Evolutionary conservation across 2,888 invertebrate species (phyloP), one percentile per base, ranked within the genome.

Genomic region (Drosophila merina): DNA sequence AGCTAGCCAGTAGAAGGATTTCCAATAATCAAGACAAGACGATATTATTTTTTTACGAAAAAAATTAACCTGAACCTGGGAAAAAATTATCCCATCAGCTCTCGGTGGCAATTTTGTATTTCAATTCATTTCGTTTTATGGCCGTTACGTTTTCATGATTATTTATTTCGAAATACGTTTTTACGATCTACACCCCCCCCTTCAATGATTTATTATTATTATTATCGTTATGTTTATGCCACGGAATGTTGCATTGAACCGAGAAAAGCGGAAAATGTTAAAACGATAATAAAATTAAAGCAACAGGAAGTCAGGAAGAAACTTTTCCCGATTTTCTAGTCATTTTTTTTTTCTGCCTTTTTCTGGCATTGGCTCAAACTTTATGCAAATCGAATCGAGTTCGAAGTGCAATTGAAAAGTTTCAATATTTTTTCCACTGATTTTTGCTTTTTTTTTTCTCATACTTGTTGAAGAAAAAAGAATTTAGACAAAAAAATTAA

Each of bases 161-260:
- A 50, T 64, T 63, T 63, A 64, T 64, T 50, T 64, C 42, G 10
- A 49, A 49, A 42, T 50, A 42, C 49, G 42, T 50, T 64, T 64
- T 64, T 62, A 62, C 64, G 62, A 62, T 36, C 1, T 40, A 12
- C 40, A 3, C 12, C 5, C 31, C 12, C 3, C 60, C 4, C 12
- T 63, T 63, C 58, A 66, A 80, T 77, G 64, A 83, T 83, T 72
- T 75, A 75, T 75, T 71, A 75, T 51, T 54, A 78, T 47, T 78
- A 66, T 77, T 49, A 68, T 81, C 73, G 76, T 56, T 58, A 57
- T 64, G 72, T 56, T 67, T 75, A 67, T n/a, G 1, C 78, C 67
- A 78, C 75, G 57, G n/a, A 72, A 78, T 14, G 14, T 72, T 62
- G 64, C 76, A 81, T 58, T 72, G 51, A 57, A 63, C 40, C 14